Evolutionary conservation across 2,888 invertebrate species (phyloP), one percentile per base, ranked within the genome.

Genomic region (Oeneis ivallda): DNA sequence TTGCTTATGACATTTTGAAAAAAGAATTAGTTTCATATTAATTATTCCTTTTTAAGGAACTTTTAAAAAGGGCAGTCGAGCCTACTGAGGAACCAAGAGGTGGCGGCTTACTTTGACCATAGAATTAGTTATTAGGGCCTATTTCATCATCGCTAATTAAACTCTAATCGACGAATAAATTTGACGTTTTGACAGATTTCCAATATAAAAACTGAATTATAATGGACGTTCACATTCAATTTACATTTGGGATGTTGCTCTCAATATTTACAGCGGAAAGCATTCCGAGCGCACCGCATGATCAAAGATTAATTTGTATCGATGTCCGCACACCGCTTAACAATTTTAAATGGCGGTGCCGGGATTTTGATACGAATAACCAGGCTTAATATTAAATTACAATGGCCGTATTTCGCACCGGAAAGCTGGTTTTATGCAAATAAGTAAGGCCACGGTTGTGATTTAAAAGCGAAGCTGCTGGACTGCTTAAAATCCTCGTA

Each of bases 301-400:
- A 59, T 59, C 49, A 59, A 37, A 59, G 59, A 59, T 59, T 59
- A 49, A 59, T 59, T 59, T 47, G 59, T 49, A 59, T 59, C 47
- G 59, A 59, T 59, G 47, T 49, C 47, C 37, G 37, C 47, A 34
- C 45, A 15, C 45, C 59, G 59, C 59, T 59, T 59, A 59, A 59
- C 59, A 59, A 59, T 59, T 59, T 59, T 59, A 59, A 59, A 59
- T 13, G 49, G 59, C 41, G 56, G 39, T 17, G 59, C 47, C 59
- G 45, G 59, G 59, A 37, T 59, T 59, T 59, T 49, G 59, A 15
- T 47, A 59, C 59, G 59, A 47, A 59, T 59, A 59, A 59, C 59
- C 47, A 34, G 59, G 58, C 58, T 47, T 58, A 57, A 57, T 59
- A 59, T 59, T 59, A 61, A 61, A 61, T 61, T 61, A 61, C 52